Evolutionary conservation across 2,797 vertebrate genomes (phyloP).

Genomic region (Pipistrellus kuhlii): DNA sequence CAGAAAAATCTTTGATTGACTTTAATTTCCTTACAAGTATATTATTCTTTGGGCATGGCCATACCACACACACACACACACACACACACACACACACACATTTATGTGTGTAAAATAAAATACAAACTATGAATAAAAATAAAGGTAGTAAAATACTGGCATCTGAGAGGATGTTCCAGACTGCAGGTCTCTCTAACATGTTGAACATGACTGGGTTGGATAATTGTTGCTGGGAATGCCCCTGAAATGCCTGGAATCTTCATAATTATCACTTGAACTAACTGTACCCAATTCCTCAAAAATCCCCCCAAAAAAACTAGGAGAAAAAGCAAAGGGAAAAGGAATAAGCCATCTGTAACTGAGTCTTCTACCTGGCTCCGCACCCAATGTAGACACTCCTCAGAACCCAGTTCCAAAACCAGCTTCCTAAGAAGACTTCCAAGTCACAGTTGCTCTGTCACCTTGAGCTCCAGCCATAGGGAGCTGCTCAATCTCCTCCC

Average conservation of each 20-base stretch:
- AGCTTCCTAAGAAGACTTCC: not conserved
- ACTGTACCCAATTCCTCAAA: constrained; percentile 16
- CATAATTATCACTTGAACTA: constrained; percentile 2
- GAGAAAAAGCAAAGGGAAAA: constrained; percentile 48
- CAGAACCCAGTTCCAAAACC: not conserved
- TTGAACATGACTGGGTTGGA: constrained; percentile 11
- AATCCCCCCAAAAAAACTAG: not conserved
- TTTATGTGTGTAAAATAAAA: constrained; percentile 23
- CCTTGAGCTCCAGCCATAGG: not conserved
- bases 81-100: not conserved
- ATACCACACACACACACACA: not conserved
- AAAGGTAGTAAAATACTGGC: not conserved
- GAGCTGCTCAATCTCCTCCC: not conserved
- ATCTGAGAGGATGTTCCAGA: not conserved
- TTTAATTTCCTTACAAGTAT: not conserved
- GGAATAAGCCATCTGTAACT: not conserved
- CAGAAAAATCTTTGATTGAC: constrained; percentile 19
- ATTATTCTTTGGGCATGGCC: not conserved
- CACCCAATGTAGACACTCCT: not conserved
- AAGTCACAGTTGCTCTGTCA: not conserved
- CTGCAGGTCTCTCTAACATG: not conserved
- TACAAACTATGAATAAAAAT: not conserved
- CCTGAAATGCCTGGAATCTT: constrained; percentile 54
- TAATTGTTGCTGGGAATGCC: constrained; percentile 12
- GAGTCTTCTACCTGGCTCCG: not conserved